Percentiles rank a stretch among this genome's conserved stretches.
Evolutionary conservation across 53 echinoderm and acorn worm genomes (phyloP).

Genomic region (Patiria pectinifera): DNA sequence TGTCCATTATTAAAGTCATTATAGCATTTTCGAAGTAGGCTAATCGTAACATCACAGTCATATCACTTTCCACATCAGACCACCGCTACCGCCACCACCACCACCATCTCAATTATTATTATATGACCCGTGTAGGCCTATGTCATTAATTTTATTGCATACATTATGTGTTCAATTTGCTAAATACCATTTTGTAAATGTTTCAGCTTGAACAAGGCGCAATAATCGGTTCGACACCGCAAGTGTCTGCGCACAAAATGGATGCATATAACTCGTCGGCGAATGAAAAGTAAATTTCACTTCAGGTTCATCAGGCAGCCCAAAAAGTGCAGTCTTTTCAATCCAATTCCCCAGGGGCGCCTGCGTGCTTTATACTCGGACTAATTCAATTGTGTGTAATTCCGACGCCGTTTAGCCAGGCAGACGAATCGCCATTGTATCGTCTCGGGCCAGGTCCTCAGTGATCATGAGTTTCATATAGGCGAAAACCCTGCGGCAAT

Average conservation of each 20-base stretch:
- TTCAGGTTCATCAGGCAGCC: background rate
- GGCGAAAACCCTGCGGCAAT: background rate
- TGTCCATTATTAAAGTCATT: no score
- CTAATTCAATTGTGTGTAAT: background rate
- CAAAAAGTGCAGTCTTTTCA: background rate
- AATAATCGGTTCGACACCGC: no score
- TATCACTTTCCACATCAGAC: no score
- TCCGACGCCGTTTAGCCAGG: background rate
- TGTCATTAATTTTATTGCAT: no score
- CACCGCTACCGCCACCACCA: no score
- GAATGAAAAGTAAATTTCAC: background rate
- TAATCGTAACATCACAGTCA: no score
- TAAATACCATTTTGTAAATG: no score
- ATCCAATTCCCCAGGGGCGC: background rate
- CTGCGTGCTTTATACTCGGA: background rate
- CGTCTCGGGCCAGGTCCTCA: background rate
- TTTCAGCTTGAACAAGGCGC: no score
- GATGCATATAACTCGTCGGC: background rate
- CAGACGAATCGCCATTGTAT: slow-evolving; percentile 4
- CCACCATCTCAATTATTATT: no score
- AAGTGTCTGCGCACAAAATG: background rate
- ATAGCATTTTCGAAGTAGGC: no score
- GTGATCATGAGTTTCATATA: background rate
- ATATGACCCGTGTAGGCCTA: no score
- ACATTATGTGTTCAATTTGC: no score